Conservation (phyloP, 2,888 invertebrate genomes). For the Eupithecia subfuscata region DNA sequence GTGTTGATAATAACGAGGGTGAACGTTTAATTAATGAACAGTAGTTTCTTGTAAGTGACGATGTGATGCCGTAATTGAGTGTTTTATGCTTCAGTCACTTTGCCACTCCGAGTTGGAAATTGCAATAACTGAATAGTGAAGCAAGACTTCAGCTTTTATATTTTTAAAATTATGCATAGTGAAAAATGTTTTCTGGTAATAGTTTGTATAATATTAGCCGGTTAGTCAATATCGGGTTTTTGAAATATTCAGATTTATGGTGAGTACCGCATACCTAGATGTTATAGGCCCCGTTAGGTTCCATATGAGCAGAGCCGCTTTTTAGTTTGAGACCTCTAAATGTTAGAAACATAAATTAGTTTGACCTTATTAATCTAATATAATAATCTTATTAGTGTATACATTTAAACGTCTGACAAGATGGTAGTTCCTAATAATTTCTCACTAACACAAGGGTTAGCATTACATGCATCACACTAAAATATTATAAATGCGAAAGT, state of each 20-base stretch:
- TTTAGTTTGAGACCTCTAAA: too few species aligned
- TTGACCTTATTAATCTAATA: too few species aligned
- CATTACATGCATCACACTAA: too few species aligned
- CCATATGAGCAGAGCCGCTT: too few species aligned
- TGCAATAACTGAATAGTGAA: conserved; percentile 13
- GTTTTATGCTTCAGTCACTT: conserved; percentile 30
- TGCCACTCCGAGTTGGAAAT: conserved; percentile 13
- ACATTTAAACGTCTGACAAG: neutral
- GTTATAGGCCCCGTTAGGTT: too few species aligned
- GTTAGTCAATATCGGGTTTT: neutral
- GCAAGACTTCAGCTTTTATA: neutral
- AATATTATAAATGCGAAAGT: too few species aligned
- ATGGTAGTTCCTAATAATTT: neutral
- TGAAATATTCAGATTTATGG: neutral
- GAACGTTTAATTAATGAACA: conserved; percentile 81
- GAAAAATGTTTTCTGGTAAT: neutral
- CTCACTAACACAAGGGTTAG: too few species aligned
- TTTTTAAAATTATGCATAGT: neutral
- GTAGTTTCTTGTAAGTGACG: conserved; percentile 52
- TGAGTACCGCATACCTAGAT: too few species aligned
- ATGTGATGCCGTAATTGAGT: conserved; percentile 49
- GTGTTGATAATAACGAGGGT: conserved; percentile 81
- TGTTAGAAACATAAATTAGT: too few species aligned
- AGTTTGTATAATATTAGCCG: neutral
- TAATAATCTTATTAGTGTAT: too few species aligned